Evolutionary conservation across 2,888 invertebrate genomes (phyloP).

Genomic region (Phymatocera aterrima): DNA sequence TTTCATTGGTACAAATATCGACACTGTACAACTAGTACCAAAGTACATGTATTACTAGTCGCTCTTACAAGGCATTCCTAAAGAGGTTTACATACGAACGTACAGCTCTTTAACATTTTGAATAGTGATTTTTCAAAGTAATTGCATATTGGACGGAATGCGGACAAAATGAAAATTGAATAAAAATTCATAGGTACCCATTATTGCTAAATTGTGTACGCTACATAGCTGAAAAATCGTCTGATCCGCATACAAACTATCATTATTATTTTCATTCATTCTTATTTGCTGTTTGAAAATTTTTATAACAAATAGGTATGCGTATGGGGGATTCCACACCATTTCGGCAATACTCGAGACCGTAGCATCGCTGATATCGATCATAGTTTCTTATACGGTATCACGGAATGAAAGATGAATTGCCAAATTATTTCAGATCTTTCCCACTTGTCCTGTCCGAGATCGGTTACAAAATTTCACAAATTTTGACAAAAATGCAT

Average conservation of each 20-base stretch:
- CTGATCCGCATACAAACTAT: background rate
- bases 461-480: too few relatives aligned
- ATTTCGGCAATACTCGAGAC: too few relatives aligned
- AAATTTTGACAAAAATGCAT: too few relatives aligned
- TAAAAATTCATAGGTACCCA: slow-evolving; percentile 51
- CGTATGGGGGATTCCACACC: too few relatives aligned
- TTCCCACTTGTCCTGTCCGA: too few relatives aligned
- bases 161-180: slow-evolving; percentile 41
- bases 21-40: slow-evolving; percentile 54
- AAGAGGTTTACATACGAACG: background rate
- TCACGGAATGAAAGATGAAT: too few relatives aligned
- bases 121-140: background rate
- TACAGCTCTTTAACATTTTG: background rate
- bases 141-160: slow-evolving; percentile 12
- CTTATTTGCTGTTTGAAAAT: background rate
- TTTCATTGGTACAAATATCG: background rate
- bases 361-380: too few relatives aligned
- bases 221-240: background rate
- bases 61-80: background rate
- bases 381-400: too few relatives aligned
- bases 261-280: slow-evolving; percentile 7
- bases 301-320: slow-evolving; percentile 30
- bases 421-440: too few relatives aligned
- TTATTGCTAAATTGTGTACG: slow-evolving; percentile 25
- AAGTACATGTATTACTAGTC: slow-evolving; percentile 54